Evolutionary conservation across 2,113 vertebrate species (phyloP).

Genomic region (Gobiocypris rarus): DNA sequence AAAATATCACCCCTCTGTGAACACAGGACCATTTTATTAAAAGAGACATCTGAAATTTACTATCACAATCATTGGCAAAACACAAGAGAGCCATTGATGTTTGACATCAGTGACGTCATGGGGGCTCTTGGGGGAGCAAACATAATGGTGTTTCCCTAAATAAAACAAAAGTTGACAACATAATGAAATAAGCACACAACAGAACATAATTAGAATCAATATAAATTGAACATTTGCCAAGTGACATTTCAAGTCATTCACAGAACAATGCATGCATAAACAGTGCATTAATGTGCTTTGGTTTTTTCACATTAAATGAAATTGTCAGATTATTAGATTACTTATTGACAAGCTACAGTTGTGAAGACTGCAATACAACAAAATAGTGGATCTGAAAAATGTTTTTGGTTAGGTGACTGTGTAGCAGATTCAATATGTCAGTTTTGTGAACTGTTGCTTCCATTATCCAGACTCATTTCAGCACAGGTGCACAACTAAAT

Average conservation of each 20-base stretch:
- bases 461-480: not conserved
- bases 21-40: too few relatives aligned
- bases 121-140: not conserved
- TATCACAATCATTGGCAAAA: too few relatives aligned
- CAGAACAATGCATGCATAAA: not conserved
- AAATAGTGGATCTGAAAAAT: not conserved
- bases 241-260: not conserved
- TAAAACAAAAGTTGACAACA: not conserved
- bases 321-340: not conserved
- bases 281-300: not conserved
- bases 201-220: not conserved
- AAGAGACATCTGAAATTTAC: too few relatives aligned
- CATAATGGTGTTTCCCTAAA: not conserved
- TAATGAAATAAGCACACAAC: not conserved
- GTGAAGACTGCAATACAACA: not conserved
- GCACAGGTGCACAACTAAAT: constrained; percentile 6
- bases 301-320: not conserved
- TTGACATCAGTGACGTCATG: not conserved
- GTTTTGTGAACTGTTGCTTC: not conserved
- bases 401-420: not conserved
- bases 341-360: not conserved
- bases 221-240: not conserved
- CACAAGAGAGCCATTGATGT: not conserved
- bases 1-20: too few relatives aligned
- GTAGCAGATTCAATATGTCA: too few relatives aligned